Evolutionary conservation across 23 tunicate genomes (phyloP).

Genomic region (Botrylloides violaceus): DNA sequence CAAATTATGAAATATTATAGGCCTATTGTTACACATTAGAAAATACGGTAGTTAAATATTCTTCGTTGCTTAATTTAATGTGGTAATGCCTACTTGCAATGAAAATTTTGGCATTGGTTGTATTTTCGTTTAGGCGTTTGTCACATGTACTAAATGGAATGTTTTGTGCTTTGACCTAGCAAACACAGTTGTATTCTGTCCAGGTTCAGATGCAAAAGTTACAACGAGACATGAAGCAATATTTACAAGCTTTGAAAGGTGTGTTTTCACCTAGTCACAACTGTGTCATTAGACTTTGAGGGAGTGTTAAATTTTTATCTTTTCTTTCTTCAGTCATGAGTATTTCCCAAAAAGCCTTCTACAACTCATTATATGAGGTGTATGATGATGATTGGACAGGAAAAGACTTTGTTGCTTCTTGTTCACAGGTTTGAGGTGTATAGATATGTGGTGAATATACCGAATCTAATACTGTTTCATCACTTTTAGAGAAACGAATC

Average conservation of each 20-base stretch:
- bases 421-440: constrained; percentile 54
- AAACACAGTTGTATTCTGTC: neutral
- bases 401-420: constrained; percentile 45
- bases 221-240: constrained; percentile 67
- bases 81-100: no score
- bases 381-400: constrained; percentile 91
- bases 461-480: neutral
- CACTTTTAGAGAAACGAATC: constrained; percentile 38
- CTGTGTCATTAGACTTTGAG: neutral
- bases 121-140: no score
- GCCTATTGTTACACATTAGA: no score
- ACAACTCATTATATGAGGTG: constrained; percentile 46
- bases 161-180: neutral
- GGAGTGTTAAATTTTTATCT: neutral
- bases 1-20: no score
- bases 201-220: constrained; percentile 72
- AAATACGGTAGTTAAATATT: no score
- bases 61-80: no score
- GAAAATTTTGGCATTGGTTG: no score
- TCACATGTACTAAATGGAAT: no score
- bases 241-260: constrained; percentile 65
- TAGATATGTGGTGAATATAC: no score
- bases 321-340: constrained; percentile 50
- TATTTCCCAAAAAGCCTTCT: constrained; percentile 43
- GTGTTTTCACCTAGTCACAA: neutral